Percentiles rank a stretch among this genome's conserved stretches.
phyloP scores from a whole-genome alignment of 2,888 invertebrate species.

The Hemistola chrysoprasaria region DNA sequence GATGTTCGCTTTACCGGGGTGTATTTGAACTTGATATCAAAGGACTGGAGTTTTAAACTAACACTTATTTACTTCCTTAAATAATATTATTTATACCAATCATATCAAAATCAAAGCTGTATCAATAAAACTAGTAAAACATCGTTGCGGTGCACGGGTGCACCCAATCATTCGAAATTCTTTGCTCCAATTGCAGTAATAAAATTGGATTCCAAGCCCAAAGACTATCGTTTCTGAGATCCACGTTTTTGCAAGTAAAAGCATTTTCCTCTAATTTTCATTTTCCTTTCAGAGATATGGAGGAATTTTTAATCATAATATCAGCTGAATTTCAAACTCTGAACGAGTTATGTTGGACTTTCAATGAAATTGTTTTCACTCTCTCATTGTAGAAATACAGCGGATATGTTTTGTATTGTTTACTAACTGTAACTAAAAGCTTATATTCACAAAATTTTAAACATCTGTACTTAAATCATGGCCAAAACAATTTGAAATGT shows the following conservation, averaged over 20 bases:
- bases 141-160: slow-evolving; percentile 33
- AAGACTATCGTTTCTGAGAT: slow-evolving; percentile 46
- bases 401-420: too few species aligned
- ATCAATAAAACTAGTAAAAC: slow-evolving; percentile 12
- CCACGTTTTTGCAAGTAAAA: slow-evolving; percentile 46
- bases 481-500: too few species aligned
- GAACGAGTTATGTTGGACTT: too few species aligned
- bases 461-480: too few species aligned
- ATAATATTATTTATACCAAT: not conserved
- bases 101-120: not conserved
- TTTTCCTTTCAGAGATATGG: slow-evolving; percentile 22
- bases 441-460: too few species aligned
- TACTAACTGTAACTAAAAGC: too few species aligned
- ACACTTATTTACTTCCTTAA: too few species aligned
- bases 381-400: too few species aligned
- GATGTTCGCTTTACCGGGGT: too few species aligned
- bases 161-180: slow-evolving; percentile 45
- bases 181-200: slow-evolving; percentile 42
- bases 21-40: too few species aligned
- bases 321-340: slow-evolving; percentile 4
- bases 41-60: too few species aligned
- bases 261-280: slow-evolving; percentile 39
- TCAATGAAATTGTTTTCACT: too few species aligned
- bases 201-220: slow-evolving; percentile 47
- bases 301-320: slow-evolving; percentile 32